Evolutionary conservation across 2,113 vertebrate species (phyloP).

Genomic region (Eupsittula cactorum): DNA sequence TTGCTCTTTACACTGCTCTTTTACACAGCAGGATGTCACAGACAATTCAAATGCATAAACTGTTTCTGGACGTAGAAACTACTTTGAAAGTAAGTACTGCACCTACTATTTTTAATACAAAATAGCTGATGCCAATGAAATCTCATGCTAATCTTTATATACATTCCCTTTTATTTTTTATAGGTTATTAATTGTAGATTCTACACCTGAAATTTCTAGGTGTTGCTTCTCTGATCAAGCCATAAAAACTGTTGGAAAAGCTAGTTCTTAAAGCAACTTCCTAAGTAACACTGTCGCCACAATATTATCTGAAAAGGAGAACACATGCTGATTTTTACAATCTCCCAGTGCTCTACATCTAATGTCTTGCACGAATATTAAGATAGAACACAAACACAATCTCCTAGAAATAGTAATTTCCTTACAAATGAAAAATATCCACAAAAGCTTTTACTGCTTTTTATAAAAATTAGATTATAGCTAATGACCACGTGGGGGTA

Average conservation of each 20-base stretch:
- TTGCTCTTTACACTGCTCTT: neutral
- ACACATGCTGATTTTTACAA: neutral
- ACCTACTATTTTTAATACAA: neutral
- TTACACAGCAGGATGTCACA: neutral
- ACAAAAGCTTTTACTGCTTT: neutral
- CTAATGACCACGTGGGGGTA: conserved; percentile 70
- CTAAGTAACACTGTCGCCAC: neutral
- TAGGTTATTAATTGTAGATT: neutral
- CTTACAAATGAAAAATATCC: neutral
- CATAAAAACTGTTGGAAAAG: neutral
- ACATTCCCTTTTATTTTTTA: neutral
- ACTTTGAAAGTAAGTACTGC: neutral
- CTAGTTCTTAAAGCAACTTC: neutral
- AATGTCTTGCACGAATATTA: neutral
- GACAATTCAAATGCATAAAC: neutral
- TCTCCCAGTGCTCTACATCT: neutral
- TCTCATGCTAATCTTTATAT: neutral
- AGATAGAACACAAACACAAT: neutral
- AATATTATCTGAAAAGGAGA: neutral
- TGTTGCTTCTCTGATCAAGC: neutral
- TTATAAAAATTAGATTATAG: neutral
- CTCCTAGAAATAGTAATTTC: neutral
- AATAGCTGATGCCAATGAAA: neutral
- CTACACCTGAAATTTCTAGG: neutral
- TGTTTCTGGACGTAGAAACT: neutral